phyloP scores from a whole-genome alignment of 2,797 vertebrate genomes.

The Danio tinwini region DNA sequence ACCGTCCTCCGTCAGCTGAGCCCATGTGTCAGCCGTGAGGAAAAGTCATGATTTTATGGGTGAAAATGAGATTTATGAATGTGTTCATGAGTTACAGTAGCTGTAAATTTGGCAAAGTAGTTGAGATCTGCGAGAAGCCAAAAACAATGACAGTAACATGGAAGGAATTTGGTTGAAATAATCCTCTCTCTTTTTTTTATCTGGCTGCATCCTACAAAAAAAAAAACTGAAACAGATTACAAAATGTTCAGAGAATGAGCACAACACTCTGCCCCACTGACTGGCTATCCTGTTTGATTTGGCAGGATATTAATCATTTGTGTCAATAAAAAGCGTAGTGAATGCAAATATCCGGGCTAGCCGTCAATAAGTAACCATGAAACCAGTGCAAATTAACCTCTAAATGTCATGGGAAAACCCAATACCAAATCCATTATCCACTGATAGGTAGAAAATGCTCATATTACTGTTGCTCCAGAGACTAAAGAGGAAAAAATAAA shows the following conservation, averaged over 20 bases:
- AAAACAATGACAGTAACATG: conserved; percentile 43
- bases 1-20: conserved; percentile 64
- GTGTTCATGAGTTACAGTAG: conserved; percentile 31
- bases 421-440: conserved; percentile 70
- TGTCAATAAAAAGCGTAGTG: conserved; percentile 83
- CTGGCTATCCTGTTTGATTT: conserved; percentile 74
- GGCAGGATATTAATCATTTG: conserved; percentile 83
- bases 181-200: conserved; percentile 27
- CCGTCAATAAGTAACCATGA: conserved; percentile 83
- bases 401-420: conserved; percentile 83
- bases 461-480: conserved; percentile 57
- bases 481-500: conserved; percentile 27
- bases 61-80: conserved; percentile 65
- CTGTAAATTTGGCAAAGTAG: conserved; percentile 26
- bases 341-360: conserved; percentile 80
- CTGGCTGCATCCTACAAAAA: conserved; percentile 28
- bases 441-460: conserved; percentile 66
- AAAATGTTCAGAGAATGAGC: conserved; percentile 35
- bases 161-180: conserved; percentile 22
- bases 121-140: conserved; percentile 15
- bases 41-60: conserved; percentile 73
- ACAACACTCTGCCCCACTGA: conserved; percentile 57
- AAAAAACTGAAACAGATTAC: conserved; percentile 53
- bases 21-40: conserved; percentile 71
- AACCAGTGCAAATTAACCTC: conserved; percentile 84